Conservation (phyloP, 1,140 invertebrate species). For the Sipha flava region DNA sequence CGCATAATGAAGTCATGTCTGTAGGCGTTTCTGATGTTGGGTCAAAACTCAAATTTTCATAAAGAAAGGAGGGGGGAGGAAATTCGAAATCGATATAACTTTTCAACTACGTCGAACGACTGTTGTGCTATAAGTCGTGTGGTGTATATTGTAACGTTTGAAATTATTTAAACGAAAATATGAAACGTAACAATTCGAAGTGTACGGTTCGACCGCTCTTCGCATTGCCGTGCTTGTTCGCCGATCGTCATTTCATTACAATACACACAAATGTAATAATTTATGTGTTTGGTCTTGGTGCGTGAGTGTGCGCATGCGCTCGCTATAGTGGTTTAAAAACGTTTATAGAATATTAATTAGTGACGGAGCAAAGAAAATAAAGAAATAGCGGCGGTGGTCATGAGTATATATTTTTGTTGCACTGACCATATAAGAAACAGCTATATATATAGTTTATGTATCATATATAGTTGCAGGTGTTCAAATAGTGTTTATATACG, state of each 20-base stretch:
- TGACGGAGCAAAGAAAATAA: background rate
- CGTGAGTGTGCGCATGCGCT: background rate
- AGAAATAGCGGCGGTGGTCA: background rate
- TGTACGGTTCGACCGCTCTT: background rate
- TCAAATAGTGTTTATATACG: no score
- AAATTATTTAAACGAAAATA: no score
- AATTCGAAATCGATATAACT: background rate
- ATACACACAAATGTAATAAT: background rate
- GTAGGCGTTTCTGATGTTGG: background rate
- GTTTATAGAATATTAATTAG: constrained; percentile 6
- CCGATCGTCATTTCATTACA: background rate
- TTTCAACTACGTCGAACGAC: background rate
- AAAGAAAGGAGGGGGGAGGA: no score
- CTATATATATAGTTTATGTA: background rate
- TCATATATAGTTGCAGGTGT: no score
- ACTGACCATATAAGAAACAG: background rate
- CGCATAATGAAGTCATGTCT: background rate
- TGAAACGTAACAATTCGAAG: no score
- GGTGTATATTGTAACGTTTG: no score
- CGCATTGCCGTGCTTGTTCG: background rate
- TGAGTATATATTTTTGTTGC: background rate
- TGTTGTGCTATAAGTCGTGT: no score
- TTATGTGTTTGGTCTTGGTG: background rate
- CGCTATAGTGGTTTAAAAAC: background rate
- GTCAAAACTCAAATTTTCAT: background rate